Percentiles rank a stretch among this genome's conserved stretches.
phyloP scores from a whole-genome alignment of 2,797 vertebrate genomes.

The Cheirogaleus major region DNA sequence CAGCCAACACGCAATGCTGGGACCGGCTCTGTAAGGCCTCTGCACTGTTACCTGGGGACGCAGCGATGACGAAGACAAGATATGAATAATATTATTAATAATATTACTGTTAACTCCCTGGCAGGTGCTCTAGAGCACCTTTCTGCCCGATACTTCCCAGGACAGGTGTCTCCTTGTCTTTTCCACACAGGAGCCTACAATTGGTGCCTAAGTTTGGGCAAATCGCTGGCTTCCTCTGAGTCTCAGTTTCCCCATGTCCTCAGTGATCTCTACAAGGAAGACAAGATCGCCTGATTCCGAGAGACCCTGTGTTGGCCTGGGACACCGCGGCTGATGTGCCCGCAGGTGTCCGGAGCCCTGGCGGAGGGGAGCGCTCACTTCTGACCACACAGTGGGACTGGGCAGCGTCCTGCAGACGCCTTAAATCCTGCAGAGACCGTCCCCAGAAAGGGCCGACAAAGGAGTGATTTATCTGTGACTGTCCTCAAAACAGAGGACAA shows the following conservation, averaged over 20 bases:
- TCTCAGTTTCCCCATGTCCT: neutral
- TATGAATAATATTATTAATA: too few relatives aligned
- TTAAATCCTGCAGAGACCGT: neutral
- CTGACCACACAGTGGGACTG: neutral
- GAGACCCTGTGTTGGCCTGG: neutral
- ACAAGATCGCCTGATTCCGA: neutral
- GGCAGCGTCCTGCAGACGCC: neutral
- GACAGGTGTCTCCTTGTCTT: neutral
- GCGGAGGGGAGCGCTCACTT: too few relatives aligned
- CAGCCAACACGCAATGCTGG: neutral
- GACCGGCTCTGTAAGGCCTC: neutral
- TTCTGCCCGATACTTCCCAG: neutral
- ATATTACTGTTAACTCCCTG: too few relatives aligned
- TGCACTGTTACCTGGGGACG: fast-evolving
- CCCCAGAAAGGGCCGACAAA: neutral
- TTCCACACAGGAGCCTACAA: neutral
- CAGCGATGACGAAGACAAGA: neutral
- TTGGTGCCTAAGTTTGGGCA: neutral
- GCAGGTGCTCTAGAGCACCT: neutral
- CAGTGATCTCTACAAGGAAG: neutral
- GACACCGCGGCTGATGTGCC: neutral
- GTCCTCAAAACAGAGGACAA: neutral
- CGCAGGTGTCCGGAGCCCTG: neutral
- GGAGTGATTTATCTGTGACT: neutral
- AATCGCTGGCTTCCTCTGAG: neutral